Evolutionary conservation across 2,888 invertebrate species (phyloP), one percentile per base, ranked within the genome.

Genomic region (Meiosimyza decipiens): DNA sequence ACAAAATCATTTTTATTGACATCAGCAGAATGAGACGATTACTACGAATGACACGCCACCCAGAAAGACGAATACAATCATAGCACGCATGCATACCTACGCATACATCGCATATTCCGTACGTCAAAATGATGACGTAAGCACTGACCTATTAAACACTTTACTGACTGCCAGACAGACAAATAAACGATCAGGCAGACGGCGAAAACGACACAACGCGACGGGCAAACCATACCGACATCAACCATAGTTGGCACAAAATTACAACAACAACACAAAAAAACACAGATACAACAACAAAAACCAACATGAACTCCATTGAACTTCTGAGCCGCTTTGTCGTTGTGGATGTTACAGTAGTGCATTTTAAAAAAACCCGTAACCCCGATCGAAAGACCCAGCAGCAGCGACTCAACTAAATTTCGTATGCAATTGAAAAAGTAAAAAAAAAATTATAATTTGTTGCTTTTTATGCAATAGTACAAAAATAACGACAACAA

Each of bases 101-200:
- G n/a, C 33, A 54, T 33, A 33, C 54, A 67, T 54, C 3, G 12
- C 49, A 50, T 51, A 5, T 18, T 18, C 9, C 16, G 12, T 18
- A 51, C 18, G 18, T 55, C 69, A 51, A 64, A 71, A 40, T 62
- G 73, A 73, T 73, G 75, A 75, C 75, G 73, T 71, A 75, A 75
- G 72, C 73, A 73, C 55, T 75, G 73, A 75, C 75, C 75, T 72
- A 75, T 70, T 73, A 75, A 72, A 63, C 71, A 71, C 63, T 59
- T 59, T 40, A 71, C 64, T 18, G 15, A 65, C 15, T 11, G 60
- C 18, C n/a, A 11, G 59, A 50, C 59, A 68, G 16, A 63, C 64
- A 18, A 22, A 22, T 40, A 18, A 28, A 55, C 64, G 52, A 28
- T 60, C 69, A 9, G 49, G 13, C 18, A 49, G 60, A 49, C 49